Evolutionary conservation across 2,888 invertebrate species (phyloP).

Genomic region (Ormyrus nitidulus): DNA sequence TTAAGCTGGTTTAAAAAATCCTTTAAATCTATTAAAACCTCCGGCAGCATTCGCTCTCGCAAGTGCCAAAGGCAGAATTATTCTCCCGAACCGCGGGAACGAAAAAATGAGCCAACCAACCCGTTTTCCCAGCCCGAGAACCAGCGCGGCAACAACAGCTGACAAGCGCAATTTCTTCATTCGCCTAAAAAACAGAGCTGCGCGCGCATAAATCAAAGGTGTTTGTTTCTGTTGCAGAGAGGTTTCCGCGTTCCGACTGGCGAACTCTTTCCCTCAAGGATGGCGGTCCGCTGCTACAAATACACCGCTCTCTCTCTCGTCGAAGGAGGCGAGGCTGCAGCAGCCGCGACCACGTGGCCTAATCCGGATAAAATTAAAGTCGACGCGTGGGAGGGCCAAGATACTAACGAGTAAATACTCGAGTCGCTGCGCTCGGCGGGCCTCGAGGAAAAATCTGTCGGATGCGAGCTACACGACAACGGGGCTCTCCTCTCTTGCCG

Average conservation of each 20-base stretch:
- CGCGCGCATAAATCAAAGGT: slow-evolving; percentile 21
- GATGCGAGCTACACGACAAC: slow-evolving; percentile 66
- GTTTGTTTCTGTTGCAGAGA: slow-evolving; percentile 42
- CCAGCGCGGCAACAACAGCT: too few species aligned
- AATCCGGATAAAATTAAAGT: slow-evolving; percentile 69
- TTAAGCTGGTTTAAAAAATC: too few species aligned
- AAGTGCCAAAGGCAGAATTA: too few species aligned
- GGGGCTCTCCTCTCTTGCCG: slow-evolving; percentile 61
- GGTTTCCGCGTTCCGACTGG: slow-evolving; percentile 25
- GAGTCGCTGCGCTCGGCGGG: slow-evolving; percentile 45
- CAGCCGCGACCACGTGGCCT: slow-evolving; percentile 56
- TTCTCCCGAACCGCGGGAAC: too few species aligned
- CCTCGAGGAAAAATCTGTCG: slow-evolving; percentile 66
- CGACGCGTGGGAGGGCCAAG: slow-evolving; percentile 63
- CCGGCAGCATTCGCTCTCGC: too few species aligned
- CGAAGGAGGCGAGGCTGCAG: slow-evolving; percentile 13
- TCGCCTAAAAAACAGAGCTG: background rate
- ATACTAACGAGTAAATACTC: slow-evolving; percentile 63
- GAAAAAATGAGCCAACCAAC: too few species aligned
- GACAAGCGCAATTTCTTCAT: background rate
- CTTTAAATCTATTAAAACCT: too few species aligned
- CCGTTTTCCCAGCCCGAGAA: too few species aligned
- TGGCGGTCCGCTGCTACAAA: too few species aligned
- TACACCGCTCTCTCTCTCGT: background rate
- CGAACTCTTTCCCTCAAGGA: too few species aligned